Evolutionary conservation across 2,888 invertebrate species (phyloP).

Genomic region (Nycteola revayana): DNA sequence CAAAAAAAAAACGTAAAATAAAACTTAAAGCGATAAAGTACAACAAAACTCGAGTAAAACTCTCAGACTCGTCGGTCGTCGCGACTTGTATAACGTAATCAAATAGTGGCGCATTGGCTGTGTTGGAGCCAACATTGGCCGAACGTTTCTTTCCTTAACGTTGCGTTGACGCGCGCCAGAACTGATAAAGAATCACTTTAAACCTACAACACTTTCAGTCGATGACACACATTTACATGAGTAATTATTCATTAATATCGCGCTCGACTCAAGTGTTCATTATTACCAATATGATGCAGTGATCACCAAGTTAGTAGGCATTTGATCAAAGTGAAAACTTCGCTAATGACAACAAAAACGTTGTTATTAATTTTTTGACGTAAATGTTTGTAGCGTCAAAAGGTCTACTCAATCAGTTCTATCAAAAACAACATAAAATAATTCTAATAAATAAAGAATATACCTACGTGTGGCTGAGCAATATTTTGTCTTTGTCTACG

Average conservation of each 20-base stretch:
- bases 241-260: conserved; percentile 40
- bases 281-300: too few relatives aligned
- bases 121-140: conserved; percentile 55
- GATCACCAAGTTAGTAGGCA: too few relatives aligned
- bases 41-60: conserved; percentile 53
- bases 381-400: conserved; percentile 17
- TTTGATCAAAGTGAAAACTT: too few relatives aligned
- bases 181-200: conserved; percentile 49
- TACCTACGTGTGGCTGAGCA: conserved; percentile 42
- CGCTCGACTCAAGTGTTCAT: too few relatives aligned
- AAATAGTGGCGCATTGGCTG: conserved; percentile 49
- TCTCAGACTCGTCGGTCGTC: conserved; percentile 54
- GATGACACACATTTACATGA: conserved; percentile 37
- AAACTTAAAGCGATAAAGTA: conserved; percentile 50
- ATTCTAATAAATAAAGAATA: conserved; percentile 37
- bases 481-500: conserved; percentile 44
- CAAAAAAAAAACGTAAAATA: conserved; percentile 55
- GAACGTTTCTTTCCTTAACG: conserved; percentile 27
- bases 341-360: conserved; percentile 12
- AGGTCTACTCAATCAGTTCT: conserved; percentile 23
- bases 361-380: conserved; percentile 14
- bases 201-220: conserved; percentile 29
- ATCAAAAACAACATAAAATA: conserved; percentile 42
- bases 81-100: conserved; percentile 58
- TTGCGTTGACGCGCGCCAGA: conserved; percentile 46